Evolutionary conservation across 2,888 invertebrate species (phyloP), one percentile per base, ranked within the genome.

Genomic region (Mythimna albipuncta): DNA sequence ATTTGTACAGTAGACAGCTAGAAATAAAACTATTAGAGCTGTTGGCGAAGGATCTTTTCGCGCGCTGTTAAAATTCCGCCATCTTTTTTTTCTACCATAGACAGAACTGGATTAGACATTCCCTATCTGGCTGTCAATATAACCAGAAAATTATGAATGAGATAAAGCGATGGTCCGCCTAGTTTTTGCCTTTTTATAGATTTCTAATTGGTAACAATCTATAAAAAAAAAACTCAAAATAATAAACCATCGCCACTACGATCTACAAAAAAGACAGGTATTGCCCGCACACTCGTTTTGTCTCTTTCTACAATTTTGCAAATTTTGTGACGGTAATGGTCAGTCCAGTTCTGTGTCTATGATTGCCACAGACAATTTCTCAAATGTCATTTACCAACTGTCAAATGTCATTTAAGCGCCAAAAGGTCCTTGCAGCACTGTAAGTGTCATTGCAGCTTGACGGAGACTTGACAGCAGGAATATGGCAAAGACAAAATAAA

Each of bases 361-460:
- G 58, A 35, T 35, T 58, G n/a, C 19, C 19, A 35, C 9, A 35
- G 9, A 58, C 9, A 35, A 35, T 9, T 19, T 19, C 16, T 3
- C 32, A 58, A 35, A 19, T 58, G 35, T 58, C 58, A 58, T 58
- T 19, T 13, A 61, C 61, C 35, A 38, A 59, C 57, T 41, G 61
- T 61, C 61, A 61, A 41, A 61, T 52, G 50, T n/a, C 50, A 52
- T 52, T 50, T 38, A 41, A 41, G 61, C 61, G 61, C 61, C 61
- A 61, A 61, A 61, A 21, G 13, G 21, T 61, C 41, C 41, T 61
- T 61, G 61, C 61, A 61, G 61, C 61, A 61, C 61, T 61, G 41
- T 61, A 61, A 32, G 64, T 64, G 64, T 64, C 50, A 19, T 64
- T 61, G 61, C 61, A 61, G 61, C 41, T 61, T 41, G 61, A 41